phyloP scores from a whole-genome alignment of 2,888 invertebrate genomes.

The Coelopa pilipes region DNA sequence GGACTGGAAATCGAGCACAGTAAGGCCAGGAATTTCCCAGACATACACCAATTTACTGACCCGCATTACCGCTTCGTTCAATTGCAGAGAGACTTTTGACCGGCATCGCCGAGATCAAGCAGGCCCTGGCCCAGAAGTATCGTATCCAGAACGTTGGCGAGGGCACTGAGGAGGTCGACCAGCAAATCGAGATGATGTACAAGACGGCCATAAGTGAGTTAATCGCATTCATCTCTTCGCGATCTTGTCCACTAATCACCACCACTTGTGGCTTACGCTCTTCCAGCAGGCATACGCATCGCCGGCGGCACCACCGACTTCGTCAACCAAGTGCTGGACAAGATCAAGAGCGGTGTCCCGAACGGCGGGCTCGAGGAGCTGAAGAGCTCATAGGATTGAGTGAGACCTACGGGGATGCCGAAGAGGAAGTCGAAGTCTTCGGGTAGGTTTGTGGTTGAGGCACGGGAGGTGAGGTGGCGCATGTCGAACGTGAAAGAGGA shows the following conservation, averaged over 20 bases:
- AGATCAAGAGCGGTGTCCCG: conserved; percentile 81
- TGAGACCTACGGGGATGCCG: too few relatives aligned
- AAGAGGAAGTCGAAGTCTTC: too few relatives aligned
- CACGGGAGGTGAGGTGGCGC: background rate
- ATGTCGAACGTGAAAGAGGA: conserved; percentile 30
- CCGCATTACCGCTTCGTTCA: conserved; percentile 36
- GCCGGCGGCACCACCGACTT: conserved; percentile 93
- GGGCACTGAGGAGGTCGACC: conserved; percentile 72
- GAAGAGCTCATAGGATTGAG: conserved; percentile 63
- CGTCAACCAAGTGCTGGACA: conserved; percentile 91
- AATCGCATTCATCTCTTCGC: background rate
- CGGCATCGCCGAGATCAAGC: conserved; percentile 82
- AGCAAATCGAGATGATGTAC: conserved; percentile 76
- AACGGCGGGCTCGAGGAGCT: conserved; percentile 83
- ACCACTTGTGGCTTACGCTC: background rate
- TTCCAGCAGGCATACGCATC: conserved; percentile 79
- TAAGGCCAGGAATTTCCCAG: conserved; percentile 67
- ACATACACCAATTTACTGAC: too few relatives aligned
- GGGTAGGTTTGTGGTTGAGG: background rate
- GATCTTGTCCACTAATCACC: background rate
- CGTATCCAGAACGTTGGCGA: conserved; percentile 61
- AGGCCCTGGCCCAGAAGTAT: conserved; percentile 75
- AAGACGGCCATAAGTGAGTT: conserved; percentile 58
- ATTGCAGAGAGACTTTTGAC: conserved; percentile 80
- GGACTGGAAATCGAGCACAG: conserved; percentile 95